Evolutionary conservation across 2,113 vertebrate species (phyloP).

Genomic region (Tragulus kanchil): DNA sequence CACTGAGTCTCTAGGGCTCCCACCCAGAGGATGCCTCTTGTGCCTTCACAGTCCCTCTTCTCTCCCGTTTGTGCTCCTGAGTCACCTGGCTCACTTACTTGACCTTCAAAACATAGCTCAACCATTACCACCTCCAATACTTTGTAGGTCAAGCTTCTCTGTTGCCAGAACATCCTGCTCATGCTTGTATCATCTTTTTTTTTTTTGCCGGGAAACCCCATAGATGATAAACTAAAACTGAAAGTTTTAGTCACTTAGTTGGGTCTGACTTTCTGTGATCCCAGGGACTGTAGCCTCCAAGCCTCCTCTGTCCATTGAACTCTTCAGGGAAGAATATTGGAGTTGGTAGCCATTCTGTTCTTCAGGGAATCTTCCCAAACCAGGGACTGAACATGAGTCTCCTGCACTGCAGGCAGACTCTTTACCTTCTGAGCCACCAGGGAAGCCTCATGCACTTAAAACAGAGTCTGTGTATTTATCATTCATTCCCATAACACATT

Average conservation of each 20-base stretch:
- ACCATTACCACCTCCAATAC: background rate
- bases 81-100: background rate
- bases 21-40: too few species aligned
- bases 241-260: background rate
- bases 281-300: background rate
- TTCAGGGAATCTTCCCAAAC: background rate
- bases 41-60: background rate
- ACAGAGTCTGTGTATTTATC: background rate
- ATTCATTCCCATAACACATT: background rate
- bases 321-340: background rate
- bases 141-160: background rate
- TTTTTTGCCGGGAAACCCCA: background rate
- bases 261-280: fast-evolving
- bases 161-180: background rate
- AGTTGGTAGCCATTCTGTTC: background rate
- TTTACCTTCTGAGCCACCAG: background rate
- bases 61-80: fast-evolving
- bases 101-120: background rate
- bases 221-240: background rate
- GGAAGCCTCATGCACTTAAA: background rate
- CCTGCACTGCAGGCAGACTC: background rate
- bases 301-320: background rate
- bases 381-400: background rate
- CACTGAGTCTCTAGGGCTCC: background rate
- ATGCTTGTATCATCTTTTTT: background rate